Base-by-base conservation (phyloP, 2,113 vertebrate species). In the Hippocampus comes region DNA sequence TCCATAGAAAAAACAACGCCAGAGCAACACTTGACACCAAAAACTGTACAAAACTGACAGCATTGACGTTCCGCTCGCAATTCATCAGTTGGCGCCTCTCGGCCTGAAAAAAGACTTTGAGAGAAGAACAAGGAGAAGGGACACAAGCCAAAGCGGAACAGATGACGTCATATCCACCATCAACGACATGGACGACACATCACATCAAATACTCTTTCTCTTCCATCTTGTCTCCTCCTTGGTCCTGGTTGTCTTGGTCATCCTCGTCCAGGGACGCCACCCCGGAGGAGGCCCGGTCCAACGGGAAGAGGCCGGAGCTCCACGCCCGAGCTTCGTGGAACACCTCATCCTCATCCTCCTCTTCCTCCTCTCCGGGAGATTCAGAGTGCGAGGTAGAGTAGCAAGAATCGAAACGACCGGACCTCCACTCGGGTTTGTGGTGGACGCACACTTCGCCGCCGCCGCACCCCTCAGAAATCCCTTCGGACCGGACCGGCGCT, bases 351-450 rank as follows among this genome's bases (percentile, higher is more conserved):
- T 90, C 91, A n/a, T 91, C 91, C 9, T 90, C 89, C n/a, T 87
- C 89, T 0, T 93, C 90, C 48, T 91, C 90, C 60, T 92, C 92
- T 63, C 87, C 92, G 0, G 90, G 91, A 59, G 91, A 92, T 82
- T 92, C 91, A 0, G 91, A 93, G 86, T 90, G 88, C 59, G 92
- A 93, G 75, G 91, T 89, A 75, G 91, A 93, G 85, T 93, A 93
- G 86, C 91, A 92, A 78, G 92, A 93, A 85, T 93, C 92, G 6
- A 88, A 89, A 74, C 91, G 86, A 81, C 88, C 86, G 84, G 89
- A 84, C 79, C 87, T 90, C 76, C 84, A 86, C 68, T 92, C 88
- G 0, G 81, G 74, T 76, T 92, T 92, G 75, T 82, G 71, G 77
- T 82, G 41, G 73, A 88, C 9, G 53, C 68, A 88, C 25, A 79